A percentile compares a stretch with the other conserved stretches of the same genome.
Conservation (phyloP, 2,888 invertebrate species). For the Apodemia zela region DNA sequence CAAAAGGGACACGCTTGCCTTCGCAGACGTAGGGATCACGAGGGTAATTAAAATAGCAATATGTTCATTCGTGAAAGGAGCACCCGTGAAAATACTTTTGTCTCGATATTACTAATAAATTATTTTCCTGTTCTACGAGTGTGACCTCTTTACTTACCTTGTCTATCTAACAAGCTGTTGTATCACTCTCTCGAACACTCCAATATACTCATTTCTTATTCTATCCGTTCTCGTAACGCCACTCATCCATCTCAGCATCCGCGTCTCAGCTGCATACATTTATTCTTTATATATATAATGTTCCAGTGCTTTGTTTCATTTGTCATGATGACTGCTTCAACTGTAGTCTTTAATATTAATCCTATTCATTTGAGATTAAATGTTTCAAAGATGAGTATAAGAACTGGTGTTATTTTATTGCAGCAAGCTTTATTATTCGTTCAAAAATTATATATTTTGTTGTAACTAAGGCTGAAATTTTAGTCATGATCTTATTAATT, state of each 20-base stretch:
- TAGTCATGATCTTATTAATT: no score
- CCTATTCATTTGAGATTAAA: not conserved
- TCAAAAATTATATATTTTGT: no score
- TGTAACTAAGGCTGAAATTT: no score
- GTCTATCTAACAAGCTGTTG: not conserved
- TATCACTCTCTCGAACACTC: conserved; percentile 5
- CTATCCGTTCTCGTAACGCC: conserved; percentile 8
- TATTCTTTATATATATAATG: conserved; percentile 3
- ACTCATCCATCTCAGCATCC: conserved; percentile 9
- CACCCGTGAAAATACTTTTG: no score
- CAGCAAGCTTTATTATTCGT: no score
- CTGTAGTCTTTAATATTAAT: not conserved
- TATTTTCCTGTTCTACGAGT: no score
- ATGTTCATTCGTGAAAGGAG: no score
- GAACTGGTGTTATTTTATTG: not conserved
- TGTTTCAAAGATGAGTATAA: not conserved
- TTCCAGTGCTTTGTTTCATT: not conserved
- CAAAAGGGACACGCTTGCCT: no score
- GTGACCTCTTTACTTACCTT: no score
- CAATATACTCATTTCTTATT: conserved; percentile 7
- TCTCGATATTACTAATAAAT: no score
- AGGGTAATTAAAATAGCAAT: no score
- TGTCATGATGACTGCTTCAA: not conserved
- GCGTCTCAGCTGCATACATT: conserved; percentile 11
- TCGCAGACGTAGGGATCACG: no score